phyloP scores from a whole-genome alignment of 2,113 vertebrate species.

The Murina feae region DNA sequence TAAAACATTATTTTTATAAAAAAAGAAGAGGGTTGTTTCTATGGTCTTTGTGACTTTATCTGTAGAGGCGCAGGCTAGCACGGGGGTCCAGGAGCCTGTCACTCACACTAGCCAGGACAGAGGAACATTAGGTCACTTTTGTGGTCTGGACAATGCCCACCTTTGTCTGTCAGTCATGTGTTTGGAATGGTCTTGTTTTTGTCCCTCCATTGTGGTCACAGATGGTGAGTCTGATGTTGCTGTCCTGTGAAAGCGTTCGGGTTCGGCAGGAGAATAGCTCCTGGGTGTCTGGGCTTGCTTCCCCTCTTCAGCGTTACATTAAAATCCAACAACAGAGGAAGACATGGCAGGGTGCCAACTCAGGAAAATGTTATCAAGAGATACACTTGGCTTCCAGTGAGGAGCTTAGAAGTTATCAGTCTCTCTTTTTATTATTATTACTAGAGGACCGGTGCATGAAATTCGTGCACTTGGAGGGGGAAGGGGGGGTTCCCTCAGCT shows the following conservation, averaged over 20 bases:
- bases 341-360: neutral
- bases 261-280: neutral
- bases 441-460: no score
- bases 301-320: neutral
- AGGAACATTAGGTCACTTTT: rapidly evolving
- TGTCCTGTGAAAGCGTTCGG: neutral
- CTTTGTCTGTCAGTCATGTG: neutral
- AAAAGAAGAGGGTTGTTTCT: no score
- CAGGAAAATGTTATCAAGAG: neutral
- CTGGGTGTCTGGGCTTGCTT: neutral
- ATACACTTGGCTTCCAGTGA: neutral
- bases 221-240: neutral
- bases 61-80: neutral
- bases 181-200: neutral
- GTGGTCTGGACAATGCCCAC: neutral
- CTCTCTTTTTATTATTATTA: no score
- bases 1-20: no score
- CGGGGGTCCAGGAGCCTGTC: neutral
- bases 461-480: no score
- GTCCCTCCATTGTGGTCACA: neutral
- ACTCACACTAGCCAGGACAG: neutral
- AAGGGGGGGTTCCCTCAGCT: no score
- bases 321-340: neutral
- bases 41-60: neutral
- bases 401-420: neutral